phyloP scores from a whole-genome alignment of 2,797 vertebrate genomes.

The Mormyrus hasselquistii region DNA sequence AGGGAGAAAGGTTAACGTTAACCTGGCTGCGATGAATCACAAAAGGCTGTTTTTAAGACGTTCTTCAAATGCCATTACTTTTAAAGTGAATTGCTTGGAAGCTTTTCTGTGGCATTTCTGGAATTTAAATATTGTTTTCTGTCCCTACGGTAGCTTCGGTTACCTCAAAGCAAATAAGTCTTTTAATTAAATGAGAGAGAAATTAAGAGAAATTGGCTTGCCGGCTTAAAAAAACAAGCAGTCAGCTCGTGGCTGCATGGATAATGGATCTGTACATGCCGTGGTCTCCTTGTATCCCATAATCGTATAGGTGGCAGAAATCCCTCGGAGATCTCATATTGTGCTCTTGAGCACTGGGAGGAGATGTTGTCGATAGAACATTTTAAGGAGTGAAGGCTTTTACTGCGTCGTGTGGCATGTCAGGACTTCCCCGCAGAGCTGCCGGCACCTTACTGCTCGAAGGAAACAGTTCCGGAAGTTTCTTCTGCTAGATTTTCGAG shows the following conservation, averaged over 20 bases:
- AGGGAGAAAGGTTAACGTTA: background rate
- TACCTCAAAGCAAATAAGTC: conserved; percentile 6
- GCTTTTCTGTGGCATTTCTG: conserved; percentile 9
- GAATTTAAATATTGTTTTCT: background rate
- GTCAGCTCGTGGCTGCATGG: background rate
- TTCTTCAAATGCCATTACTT: conserved; percentile 12
- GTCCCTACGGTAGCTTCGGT: background rate
- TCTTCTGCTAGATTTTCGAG: background rate
- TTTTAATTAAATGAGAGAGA: background rate
- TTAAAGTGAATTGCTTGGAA: background rate
- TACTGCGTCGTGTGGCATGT: background rate
- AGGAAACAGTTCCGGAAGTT: background rate
- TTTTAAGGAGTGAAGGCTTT: background rate
- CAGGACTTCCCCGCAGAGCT: background rate
- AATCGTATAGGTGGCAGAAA: background rate
- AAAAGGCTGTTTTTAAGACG: background rate
- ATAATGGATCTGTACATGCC: background rate
- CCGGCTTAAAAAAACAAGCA: background rate
- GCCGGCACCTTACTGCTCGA: background rate
- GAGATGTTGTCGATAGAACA: background rate
- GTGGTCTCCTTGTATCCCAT: background rate
- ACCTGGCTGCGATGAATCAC: background rate
- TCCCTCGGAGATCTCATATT: background rate
- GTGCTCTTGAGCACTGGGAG: background rate
- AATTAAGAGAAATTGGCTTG: background rate